Evolutionary conservation across 2,888 invertebrate genomes (phyloP).

Genomic region (Eupithecia abbreviata): DNA sequence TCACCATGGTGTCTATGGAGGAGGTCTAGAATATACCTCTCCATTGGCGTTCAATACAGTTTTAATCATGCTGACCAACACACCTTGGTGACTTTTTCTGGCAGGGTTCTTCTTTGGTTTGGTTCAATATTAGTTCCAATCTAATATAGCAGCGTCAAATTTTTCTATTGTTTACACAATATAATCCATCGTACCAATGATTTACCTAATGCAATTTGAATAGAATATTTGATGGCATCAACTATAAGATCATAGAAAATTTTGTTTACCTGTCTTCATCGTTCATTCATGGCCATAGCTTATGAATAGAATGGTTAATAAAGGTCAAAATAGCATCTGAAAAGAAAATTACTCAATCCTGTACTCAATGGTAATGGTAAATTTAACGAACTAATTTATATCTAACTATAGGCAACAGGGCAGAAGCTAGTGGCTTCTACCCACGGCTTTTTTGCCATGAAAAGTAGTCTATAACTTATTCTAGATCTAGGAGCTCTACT

Average conservation of each 20-base stretch:
- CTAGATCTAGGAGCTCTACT: no score
- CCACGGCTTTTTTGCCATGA: no score
- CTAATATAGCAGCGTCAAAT: no score
- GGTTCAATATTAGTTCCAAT: no score
- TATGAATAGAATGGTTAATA: neutral
- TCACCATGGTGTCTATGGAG: neutral
- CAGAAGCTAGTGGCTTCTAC: no score
- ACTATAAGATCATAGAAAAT: neutral
- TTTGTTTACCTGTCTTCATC: neutral
- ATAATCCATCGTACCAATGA: no score
- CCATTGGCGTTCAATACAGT: neutral
- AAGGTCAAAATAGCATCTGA: neutral
- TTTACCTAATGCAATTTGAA: neutral
- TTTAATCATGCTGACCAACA: no score
- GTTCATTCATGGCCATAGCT: neutral
- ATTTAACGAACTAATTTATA: no score
- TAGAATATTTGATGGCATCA: neutral
- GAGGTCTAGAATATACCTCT: neutral
- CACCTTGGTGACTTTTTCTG: no score
- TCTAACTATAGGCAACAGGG: neutral
- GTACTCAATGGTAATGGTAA: neutral
- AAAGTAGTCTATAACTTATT: no score
- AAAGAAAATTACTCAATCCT: neutral
- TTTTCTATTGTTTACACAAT: no score
- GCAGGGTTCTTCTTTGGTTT: no score